Conservation (phyloP, 2,113 vertebrate genomes). For the Sorex araneus region DNA sequence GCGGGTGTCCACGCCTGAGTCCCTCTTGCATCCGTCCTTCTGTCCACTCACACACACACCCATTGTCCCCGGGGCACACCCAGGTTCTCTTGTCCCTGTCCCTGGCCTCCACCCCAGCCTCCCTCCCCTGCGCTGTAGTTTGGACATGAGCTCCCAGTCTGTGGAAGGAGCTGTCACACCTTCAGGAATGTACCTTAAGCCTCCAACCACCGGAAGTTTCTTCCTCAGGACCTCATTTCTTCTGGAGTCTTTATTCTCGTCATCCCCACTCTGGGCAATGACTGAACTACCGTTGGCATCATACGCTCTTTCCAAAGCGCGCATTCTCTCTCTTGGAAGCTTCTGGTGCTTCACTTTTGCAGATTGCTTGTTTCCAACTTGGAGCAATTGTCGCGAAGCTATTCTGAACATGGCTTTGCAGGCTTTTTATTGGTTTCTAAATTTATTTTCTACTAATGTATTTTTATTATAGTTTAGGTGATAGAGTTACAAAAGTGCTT, state of each 20-base stretch:
- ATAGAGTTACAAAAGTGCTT: too few species aligned
- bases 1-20: not conserved
- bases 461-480: too few species aligned
- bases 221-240: too few species aligned
- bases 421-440: not conserved
- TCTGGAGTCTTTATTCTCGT: not conserved
- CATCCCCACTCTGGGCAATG: not conserved
- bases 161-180: not conserved
- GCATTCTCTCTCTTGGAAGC: not conserved
- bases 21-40: not conserved
- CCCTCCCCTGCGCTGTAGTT: not conserved
- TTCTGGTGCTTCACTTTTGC: not conserved
- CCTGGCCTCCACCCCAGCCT: too few species aligned
- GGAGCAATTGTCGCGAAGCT: not conserved
- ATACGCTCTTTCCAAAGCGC: too few species aligned
- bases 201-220: not conserved
- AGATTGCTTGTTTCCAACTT: not conserved
- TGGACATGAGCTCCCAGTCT: fast-evolving
- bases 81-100: not conserved
- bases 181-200: not conserved
- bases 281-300: not conserved
- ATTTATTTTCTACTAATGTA: too few species aligned
- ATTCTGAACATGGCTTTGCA: not conserved
- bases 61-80: not conserved
- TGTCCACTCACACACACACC: not conserved